Evolutionary conservation across 1,140 invertebrate genomes (phyloP), one percentile per base, ranked within the genome.

Genomic region (Drosophila carrolli): DNA sequence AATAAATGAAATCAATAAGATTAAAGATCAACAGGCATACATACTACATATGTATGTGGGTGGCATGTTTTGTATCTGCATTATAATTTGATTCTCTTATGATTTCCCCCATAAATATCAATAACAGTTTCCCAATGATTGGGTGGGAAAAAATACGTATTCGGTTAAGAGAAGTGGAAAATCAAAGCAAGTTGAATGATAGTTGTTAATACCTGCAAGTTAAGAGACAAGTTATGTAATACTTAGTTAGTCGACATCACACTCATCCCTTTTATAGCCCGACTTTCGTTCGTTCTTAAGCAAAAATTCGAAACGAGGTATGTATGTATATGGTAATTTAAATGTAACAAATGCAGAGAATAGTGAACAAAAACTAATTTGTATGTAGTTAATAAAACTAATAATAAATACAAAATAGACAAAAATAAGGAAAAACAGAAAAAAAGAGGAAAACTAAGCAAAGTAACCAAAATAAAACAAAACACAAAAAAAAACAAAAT

Each of bases 251-350:
- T 48, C n/a, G 32, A 32, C 54, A 70, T 27, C 63, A 57, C 27
- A 67, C 37, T 56, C 63, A 58, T 44, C 14, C 66, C 38, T 68
- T 73, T 77, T 73, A 16, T 16, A 41, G 46, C 59, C 78, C 71
- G 59, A 60, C 61, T 84, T 80, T 59, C 41, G 59, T 80, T 82
- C 56, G 68, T 78, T 80, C 46, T 75, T 81, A 81, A 81, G 57
- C 51, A 81, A 74, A 74, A 85, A 80, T 78, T 86, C 70, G 65
- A 79, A 72, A 65, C 57, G 72, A 89, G 83, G 84, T 86, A 79
- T 83, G 78, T 86, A 82, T 82, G 84, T 89, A 74, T 76, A 88
- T 77, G 76, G 80, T 89, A 89, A 77, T 83, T 89, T 84, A 72
- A 89, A 47, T 72, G 72, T 75, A 80, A 60, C 80, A 83, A 72